Conservation (phyloP, 2,797 vertebrate species). For the Melanotaenia parkinsoni region DNA sequence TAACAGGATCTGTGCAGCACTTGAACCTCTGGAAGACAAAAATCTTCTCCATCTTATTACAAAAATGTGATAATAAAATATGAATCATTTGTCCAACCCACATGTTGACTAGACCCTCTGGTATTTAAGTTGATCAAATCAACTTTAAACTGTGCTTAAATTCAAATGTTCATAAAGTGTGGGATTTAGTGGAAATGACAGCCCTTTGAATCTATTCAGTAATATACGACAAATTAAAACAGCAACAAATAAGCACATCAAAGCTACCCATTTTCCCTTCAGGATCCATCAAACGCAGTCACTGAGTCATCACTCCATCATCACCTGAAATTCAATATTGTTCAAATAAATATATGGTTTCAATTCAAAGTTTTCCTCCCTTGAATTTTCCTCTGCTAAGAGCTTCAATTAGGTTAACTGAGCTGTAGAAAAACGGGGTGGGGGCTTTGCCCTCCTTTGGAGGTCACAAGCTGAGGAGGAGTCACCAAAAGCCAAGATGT, state of each 20-base stretch:
- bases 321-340: neutral
- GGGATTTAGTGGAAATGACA: too few relatives aligned
- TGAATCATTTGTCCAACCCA: neutral
- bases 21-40: neutral
- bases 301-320: neutral
- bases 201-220: neutral
- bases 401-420: constrained; percentile 13
- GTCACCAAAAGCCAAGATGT: constrained; percentile 70
- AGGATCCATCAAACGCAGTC: constrained; percentile 13
- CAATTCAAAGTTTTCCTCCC: constrained; percentile 21
- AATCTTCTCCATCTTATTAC: neutral
- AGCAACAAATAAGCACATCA: neutral
- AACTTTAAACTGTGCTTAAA: too few relatives aligned
- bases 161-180: too few relatives aligned
- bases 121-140: neutral
- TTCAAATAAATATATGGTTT: too few relatives aligned
- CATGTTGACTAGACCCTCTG: neutral
- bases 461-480: constrained; percentile 74
- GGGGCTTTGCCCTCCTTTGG: constrained; percentile 72
- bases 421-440: constrained; percentile 20
- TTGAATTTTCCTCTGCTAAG: constrained; percentile 2
- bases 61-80: neutral
- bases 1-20: neutral
- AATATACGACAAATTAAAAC: neutral
- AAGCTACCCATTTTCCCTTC: neutral